These are phyloP conservation scores for Meloidogyne chitwoodi DNA, from an alignment of 1,140 invertebrate genomes.

Conservation along the genomic window DNA sequence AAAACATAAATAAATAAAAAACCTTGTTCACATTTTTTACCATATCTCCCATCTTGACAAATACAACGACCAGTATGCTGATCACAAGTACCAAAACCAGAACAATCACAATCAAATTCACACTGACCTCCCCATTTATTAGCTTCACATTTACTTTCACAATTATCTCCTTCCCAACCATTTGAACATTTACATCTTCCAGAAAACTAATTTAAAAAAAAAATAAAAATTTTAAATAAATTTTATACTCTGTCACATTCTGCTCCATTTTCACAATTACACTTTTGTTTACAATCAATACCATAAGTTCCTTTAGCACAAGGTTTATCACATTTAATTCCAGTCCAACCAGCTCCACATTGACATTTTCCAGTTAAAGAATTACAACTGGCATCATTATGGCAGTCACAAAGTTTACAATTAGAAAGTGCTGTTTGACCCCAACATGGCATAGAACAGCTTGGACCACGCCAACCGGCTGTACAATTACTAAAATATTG, in stretches of 20 bases:
- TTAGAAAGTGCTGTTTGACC: conserved; percentile 21
- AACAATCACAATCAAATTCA: conserved; percentile 49
- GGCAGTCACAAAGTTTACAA: conserved; percentile 81
- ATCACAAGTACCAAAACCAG: conserved; percentile 46
- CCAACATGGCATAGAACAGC: conserved; percentile 57
- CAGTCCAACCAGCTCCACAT: conserved; percentile 76
- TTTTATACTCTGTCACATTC: conserved; percentile 75
- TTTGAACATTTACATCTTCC: conserved; percentile 81
- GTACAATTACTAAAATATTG: conserved; percentile 3
- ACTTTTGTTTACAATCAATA: conserved; percentile 61
- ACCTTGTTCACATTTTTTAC: conserved; percentile 53
- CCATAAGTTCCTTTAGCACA: conserved; percentile 61
- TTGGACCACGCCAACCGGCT: conserved; percentile 60
- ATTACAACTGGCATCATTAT: conserved; percentile 81
- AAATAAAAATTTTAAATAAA: conserved; percentile 71
- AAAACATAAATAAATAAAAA: neutral
- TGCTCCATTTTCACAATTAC: conserved; percentile 84
- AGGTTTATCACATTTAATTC: conserved; percentile 56
- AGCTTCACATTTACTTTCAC: conserved; percentile 40
- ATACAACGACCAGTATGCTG: conserved; percentile 54
- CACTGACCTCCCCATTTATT: conserved; percentile 47
- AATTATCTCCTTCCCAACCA: conserved; percentile 71
- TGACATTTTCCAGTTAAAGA: conserved; percentile 74
- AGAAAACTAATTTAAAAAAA: conserved; percentile 25
- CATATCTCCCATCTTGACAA: conserved; percentile 53